A percentile compares a stretch with the other conserved stretches of the same genome.
Evolutionary conservation across 2,797 vertebrate genomes (phyloP).

Genomic region (Neosilurus hyrtlii): DNA sequence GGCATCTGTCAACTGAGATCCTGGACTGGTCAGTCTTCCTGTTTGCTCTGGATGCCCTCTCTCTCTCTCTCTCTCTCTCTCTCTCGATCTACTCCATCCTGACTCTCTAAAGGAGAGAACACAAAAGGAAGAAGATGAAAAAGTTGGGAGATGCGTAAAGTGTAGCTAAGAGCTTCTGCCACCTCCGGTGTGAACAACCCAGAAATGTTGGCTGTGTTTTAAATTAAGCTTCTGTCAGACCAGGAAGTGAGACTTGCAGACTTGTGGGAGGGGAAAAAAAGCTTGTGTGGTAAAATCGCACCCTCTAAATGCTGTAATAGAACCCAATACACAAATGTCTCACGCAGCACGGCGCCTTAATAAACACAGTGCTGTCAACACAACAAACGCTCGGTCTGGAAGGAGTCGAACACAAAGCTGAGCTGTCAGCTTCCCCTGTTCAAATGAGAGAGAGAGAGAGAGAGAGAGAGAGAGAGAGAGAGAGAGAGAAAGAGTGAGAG

Average conservation of each 20-base stretch:
- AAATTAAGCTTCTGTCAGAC: constrained; percentile 67
- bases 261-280: constrained; percentile 45
- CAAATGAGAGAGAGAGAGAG: constrained; percentile 28
- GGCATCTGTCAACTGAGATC: constrained; percentile 52
- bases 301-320: constrained; percentile 37
- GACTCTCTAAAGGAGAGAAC: constrained; percentile 60
- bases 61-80: constrained; percentile 41
- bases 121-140: constrained; percentile 28
- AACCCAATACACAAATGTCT: constrained; percentile 48
- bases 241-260: constrained; percentile 57
- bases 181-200: constrained; percentile 55
- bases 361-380: constrained; percentile 56
- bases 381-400: constrained; percentile 56
- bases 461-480: constrained; percentile 34
- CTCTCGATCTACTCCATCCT: constrained; percentile 51
- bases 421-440: constrained; percentile 51
- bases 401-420: constrained; percentile 46
- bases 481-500: constrained; percentile 40
- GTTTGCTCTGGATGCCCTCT: constrained; percentile 50
- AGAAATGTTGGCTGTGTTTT: constrained; percentile 42
- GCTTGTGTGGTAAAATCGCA: constrained; percentile 50
- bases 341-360: constrained; percentile 52
- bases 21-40: constrained; percentile 42
- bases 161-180: constrained; percentile 72
- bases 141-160: constrained; percentile 42